phyloP scores from a whole-genome alignment of 1,140 invertebrate species.

The Lucilia cuprina region DNA sequence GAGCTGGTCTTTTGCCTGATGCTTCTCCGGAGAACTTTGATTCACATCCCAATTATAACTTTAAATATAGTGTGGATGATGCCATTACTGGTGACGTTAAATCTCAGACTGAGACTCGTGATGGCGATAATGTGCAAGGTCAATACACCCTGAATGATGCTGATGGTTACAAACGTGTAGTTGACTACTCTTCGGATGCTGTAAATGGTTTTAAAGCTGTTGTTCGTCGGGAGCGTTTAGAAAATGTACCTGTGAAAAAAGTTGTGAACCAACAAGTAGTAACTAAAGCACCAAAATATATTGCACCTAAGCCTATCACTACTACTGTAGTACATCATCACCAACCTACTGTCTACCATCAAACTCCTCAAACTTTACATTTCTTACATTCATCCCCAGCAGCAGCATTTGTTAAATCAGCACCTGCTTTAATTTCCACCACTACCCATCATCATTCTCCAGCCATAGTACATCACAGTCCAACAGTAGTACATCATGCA shows the following conservation, averaged over 20 bases:
- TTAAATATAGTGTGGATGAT: constrained; percentile 75
- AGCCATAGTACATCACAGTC: constrained; percentile 38
- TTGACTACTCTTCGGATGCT: constrained; percentile 61
- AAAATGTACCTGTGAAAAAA: constrained; percentile 32
- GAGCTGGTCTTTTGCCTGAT: constrained; percentile 44
- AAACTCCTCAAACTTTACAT: constrained; percentile 35
- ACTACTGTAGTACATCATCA: constrained; percentile 49
- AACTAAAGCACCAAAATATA: constrained; percentile 38
- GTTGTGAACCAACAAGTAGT: not conserved
- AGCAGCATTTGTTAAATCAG: constrained; percentile 19
- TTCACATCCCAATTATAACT: constrained; percentile 73
- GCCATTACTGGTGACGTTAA: constrained; percentile 64
- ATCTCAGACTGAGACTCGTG: constrained; percentile 59
- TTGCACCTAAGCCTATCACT: constrained; percentile 42
- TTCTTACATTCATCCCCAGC: constrained; percentile 48
- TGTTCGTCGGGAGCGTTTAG: constrained; percentile 53
- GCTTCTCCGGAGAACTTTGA: constrained; percentile 50
- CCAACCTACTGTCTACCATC: constrained; percentile 31
- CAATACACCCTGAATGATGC: constrained; percentile 62
- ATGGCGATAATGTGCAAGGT: constrained; percentile 63
- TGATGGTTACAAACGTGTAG: constrained; percentile 62
- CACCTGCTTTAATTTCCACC: constrained; percentile 27
- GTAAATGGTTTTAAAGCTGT: constrained; percentile 64
- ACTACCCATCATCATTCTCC: constrained; percentile 50
- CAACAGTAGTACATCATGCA: constrained; percentile 38